Evolutionary conservation across 2,888 invertebrate species (phyloP), one percentile per base, ranked within the genome.

Genomic region (Melanchra persicariae): DNA sequence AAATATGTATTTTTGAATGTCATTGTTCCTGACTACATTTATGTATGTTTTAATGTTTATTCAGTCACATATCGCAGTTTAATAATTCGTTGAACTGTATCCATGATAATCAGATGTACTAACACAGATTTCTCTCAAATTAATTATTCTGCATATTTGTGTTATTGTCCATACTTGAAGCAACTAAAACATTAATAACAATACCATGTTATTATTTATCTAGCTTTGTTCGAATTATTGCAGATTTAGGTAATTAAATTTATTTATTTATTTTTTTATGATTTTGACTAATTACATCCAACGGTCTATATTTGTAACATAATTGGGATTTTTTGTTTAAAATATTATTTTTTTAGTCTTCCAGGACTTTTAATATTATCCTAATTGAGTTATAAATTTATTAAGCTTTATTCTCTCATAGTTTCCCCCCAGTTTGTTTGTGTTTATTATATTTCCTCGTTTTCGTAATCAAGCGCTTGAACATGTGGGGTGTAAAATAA

Each of bases 11-110:
- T 43, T 76, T 55, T 60, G 15, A 45, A 63, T 78, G 37, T 70
- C 54, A 66, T 57, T 69, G 52, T 43, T n/a, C 40, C 40, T 26
- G 47, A 34, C 10, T 70, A 65, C 24, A 58, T n/a, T n/a, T 75
- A 78, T 67, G 65, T 62, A 75, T 61, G 43, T 67, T 58, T 34
- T 17, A 40, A 68, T 68, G 64, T 79, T 68, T 76, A 76, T 79
- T 72, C 60, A 71, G 71, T 57, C 34, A 30, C 17, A n/a, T 3
- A 54, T 26, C 0, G 45, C 15, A 67, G 49, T 67, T 69, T 58
- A 67, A 75, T 75, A 78, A 74, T 66, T 60, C 51, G 45, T 58
- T 59, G n/a, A 49, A 59, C 12, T 49, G 47, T 70, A 47, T 47
- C 15, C 10, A 43, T 55, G 24, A 10, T 49, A 54, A 62, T 62